Percentiles rank a stretch among this genome's conserved stretches.
Evolutionary conservation across 2,797 vertebrate species (phyloP).

Genomic region (Phataginus tricuspis): DNA sequence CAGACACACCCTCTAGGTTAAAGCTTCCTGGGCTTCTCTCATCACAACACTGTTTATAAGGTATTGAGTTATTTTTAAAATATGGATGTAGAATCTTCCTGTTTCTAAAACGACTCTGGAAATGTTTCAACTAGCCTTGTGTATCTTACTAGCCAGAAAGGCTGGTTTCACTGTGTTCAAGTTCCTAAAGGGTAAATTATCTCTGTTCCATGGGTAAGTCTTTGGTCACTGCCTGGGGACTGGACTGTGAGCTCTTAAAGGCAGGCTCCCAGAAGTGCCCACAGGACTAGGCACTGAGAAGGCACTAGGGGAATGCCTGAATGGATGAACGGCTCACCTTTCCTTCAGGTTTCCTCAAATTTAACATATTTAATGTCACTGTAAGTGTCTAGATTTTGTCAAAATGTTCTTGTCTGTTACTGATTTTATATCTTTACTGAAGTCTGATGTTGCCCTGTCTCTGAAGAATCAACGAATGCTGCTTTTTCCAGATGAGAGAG

Average conservation of each 20-base stretch:
- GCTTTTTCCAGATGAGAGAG: neutral
- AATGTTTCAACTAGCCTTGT: neutral
- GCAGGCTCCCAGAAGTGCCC: neutral
- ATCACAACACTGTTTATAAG: neutral
- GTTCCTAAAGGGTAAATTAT: neutral
- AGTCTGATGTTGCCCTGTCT: neutral
- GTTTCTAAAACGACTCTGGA: neutral
- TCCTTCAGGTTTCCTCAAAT: neutral
- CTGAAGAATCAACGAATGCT: neutral
- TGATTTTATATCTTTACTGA: neutral
- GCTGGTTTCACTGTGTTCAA: neutral
- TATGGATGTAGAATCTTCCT: neutral
- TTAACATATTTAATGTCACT: neutral
- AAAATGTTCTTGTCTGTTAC: neutral
- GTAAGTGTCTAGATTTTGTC: neutral
- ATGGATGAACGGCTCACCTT: neutral
- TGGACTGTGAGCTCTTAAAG: neutral
- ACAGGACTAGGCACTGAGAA: neutral
- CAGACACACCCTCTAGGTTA: neutral
- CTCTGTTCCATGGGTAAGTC: neutral
- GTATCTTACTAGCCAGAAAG: neutral
- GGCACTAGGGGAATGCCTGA: neutral
- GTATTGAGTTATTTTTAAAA: neutral
- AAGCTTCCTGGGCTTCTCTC: neutral
- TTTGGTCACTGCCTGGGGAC: neutral